Conservation (phyloP, 2,888 invertebrate species). For the Agrotis clavis region DNA sequence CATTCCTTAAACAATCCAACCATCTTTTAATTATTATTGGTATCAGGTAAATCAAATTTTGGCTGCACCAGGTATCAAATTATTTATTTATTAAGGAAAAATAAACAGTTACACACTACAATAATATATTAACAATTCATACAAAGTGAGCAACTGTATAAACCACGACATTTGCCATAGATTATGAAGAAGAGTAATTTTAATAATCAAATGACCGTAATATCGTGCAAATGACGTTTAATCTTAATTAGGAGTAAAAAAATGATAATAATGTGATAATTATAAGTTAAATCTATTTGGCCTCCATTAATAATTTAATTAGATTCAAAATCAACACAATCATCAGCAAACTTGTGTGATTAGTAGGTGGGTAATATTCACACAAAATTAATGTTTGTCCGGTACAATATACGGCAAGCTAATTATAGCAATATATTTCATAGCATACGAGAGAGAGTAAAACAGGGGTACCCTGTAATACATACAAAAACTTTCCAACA, state of each 20-base stretch:
- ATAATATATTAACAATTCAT: no score
- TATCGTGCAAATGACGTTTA: not conserved
- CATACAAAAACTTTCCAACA: not conserved
- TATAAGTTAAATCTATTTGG: not conserved
- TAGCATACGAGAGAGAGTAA: not conserved
- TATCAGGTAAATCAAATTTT: no score
- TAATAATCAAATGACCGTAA: not conserved
- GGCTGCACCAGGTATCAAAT: not conserved
- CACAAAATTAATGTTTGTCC: slow-evolving; percentile 17
- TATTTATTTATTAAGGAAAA: no score
- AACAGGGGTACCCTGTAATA: not conserved
- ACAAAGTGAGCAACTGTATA: no score
- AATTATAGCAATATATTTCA: no score
- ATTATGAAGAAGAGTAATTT: no score
- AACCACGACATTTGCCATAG: no score
- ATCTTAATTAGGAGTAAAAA: not conserved
- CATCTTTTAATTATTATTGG: no score
- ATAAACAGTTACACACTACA: no score
- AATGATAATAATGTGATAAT: not conserved
- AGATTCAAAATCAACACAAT: slow-evolving; percentile 17
- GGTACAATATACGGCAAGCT: not conserved
- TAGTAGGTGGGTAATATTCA: not conserved
- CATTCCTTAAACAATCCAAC: no score
- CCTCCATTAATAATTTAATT: slow-evolving; percentile 4
- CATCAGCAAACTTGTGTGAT: not conserved